Percentiles rank a stretch among this genome's conserved stretches.
These are phyloP conservation scores for Onychostruthus taczanowskii DNA, from an alignment of 2,113 vertebrate species.

Conservation along the genomic window DNA sequence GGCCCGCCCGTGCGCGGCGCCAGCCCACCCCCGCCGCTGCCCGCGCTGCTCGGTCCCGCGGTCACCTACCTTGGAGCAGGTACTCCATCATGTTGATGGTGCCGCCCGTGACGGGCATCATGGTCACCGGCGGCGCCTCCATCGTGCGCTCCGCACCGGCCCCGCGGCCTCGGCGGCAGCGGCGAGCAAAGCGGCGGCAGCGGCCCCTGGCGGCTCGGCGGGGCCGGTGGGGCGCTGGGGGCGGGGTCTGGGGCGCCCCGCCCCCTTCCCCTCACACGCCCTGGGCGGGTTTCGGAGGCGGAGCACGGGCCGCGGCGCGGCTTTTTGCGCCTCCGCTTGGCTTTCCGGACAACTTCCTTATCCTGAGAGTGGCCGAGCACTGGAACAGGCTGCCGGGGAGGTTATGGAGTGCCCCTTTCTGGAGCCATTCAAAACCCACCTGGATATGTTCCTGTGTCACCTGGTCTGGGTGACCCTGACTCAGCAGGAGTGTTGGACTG, in stretches of 20 bases:
- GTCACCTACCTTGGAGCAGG: neutral
- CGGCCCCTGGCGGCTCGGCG: neutral
- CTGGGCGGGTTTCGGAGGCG: neutral
- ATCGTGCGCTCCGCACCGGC: neutral
- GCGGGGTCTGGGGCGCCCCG: neutral
- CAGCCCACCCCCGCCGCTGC: neutral
- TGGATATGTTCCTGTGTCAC: neutral
- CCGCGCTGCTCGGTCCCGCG: neutral
- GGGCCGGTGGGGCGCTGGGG: neutral
- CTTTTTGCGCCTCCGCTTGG: accelerated
- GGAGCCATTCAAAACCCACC: no score
- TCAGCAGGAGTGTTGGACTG: neutral
- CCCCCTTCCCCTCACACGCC: neutral
- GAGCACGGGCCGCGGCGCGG: accelerated
- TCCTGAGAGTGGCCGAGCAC: accelerated
- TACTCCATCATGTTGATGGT: neutral
- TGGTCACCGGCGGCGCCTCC: neutral
- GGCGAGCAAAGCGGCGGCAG: neutral
- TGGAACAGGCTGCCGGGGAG: neutral
- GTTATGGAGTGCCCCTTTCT: neutral
- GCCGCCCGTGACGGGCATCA: neutral
- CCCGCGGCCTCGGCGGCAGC: neutral
- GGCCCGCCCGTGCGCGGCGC: neutral
- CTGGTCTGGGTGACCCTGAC: neutral
- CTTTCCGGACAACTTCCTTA: accelerated